Conservation (phyloP, 2,888 invertebrate species). For the Seira musarum region DNA sequence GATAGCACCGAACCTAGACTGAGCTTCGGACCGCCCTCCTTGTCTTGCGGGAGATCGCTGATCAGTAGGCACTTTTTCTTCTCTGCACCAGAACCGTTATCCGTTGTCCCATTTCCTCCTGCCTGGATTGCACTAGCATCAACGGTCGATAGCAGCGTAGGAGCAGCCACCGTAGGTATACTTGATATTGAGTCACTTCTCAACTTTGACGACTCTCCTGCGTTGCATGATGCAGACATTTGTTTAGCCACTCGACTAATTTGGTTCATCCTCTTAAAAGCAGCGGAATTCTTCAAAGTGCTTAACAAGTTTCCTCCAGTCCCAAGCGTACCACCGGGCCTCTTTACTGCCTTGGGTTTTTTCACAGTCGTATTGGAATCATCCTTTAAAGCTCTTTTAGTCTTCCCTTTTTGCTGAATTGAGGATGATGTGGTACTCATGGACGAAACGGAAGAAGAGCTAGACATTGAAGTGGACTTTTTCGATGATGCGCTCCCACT, state of each 20-base stretch:
- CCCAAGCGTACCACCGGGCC: background rate
- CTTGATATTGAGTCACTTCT: background rate
- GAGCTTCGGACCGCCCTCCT: slow-evolving; percentile 83
- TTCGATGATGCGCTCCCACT: background rate
- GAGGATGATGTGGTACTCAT: slow-evolving; percentile 27
- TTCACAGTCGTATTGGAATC: background rate
- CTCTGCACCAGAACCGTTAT: slow-evolving; percentile 39
- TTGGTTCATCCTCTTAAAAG: slow-evolving; percentile 55
- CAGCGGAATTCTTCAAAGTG: slow-evolving; percentile 48
- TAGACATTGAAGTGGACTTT: slow-evolving; percentile 42
- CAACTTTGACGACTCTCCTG: background rate
- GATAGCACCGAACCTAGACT: slow-evolving; percentile 88
- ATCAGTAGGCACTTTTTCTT: slow-evolving; percentile 68
- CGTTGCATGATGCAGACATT: background rate
- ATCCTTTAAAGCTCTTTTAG: background rate
- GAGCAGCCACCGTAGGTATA: background rate
- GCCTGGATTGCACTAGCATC: background rate
- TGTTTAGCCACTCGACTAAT: slow-evolving; percentile 46
- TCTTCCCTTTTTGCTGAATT: background rate
- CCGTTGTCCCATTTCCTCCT: slow-evolving; percentile 22
- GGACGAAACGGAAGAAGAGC: slow-evolving; percentile 46
- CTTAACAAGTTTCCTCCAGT: slow-evolving; percentile 40
- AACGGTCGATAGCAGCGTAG: background rate
- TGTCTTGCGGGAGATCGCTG: slow-evolving; percentile 67
- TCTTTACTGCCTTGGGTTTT: slow-evolving; percentile 21